A percentile compares a stretch with the other conserved stretches of the same genome.
phyloP scores from a whole-genome alignment of 2,113 vertebrate species.

The Pelmatolapia mariae region DNA sequence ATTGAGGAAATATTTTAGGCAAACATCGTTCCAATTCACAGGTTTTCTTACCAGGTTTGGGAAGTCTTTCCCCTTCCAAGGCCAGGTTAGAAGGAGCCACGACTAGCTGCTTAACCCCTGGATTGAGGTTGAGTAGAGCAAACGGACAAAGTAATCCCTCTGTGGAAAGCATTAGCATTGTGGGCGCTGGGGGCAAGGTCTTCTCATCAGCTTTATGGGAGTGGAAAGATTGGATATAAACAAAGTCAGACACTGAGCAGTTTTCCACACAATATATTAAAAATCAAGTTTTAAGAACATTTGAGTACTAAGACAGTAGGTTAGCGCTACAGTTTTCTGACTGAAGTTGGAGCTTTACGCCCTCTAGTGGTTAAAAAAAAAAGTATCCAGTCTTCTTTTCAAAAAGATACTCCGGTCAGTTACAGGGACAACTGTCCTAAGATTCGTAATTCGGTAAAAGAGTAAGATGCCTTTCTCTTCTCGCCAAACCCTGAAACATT shows the following conservation, averaged over 20 bases:
- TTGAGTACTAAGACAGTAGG: background rate
- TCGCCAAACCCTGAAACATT: conserved; percentile 16
- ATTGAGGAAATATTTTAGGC: background rate
- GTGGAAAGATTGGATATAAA: background rate
- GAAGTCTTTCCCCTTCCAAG: conserved; percentile 79
- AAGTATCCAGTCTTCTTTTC: background rate
- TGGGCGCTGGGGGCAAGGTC: conserved; percentile 80
- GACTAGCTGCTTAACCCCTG: conserved; percentile 74
- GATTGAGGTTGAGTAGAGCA: conserved; percentile 88
- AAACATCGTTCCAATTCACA: background rate
- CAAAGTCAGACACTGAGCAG: background rate
- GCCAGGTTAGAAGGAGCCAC: conserved; percentile 50
- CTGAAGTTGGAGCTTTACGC: background rate
- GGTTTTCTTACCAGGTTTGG: conserved; percentile 71
- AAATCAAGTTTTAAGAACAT: background rate
- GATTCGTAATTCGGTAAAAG: conserved; percentile 8
- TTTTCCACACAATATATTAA: background rate
- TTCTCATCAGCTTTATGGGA: conserved; percentile 82
- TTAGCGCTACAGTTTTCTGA: background rate
- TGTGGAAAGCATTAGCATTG: conserved; percentile 88
- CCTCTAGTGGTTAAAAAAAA: conserved; percentile 1
- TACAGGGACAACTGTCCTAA: background rate
- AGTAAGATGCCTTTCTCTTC: background rate
- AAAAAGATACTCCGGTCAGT: background rate
- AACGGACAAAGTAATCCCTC: conserved; percentile 93